A percentile compares a stretch with the other conserved stretches of the same genome.
phyloP scores from a whole-genome alignment of 2,113 vertebrate genomes.

The Sula dactylatra region DNA sequence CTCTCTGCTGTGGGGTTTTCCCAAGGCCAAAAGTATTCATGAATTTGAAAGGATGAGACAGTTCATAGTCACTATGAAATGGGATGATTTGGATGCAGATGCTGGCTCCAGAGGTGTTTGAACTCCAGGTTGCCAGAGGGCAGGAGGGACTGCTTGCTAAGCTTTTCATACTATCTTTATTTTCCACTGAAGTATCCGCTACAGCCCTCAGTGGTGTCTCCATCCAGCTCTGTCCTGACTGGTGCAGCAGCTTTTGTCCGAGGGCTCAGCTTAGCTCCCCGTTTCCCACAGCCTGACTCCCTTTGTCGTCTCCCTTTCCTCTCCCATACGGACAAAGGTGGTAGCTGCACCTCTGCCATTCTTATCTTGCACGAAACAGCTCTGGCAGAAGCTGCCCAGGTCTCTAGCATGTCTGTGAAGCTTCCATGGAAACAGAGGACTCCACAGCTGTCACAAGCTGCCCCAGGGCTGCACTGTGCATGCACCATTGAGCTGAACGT shows the following conservation, averaged over 20 bases:
- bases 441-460: neutral
- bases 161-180: neutral
- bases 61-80: neutral
- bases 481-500: accelerated
- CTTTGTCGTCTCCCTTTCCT: neutral
- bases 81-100: constrained; percentile 29
- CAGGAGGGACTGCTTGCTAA: constrained; percentile 17
- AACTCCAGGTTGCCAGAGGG: constrained; percentile 44
- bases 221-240: neutral
- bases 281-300: neutral
- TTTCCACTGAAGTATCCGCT: neutral
- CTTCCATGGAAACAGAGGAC: neutral
- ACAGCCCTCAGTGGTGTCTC: neutral
- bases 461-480: neutral
- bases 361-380: neutral
- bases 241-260: neutral
- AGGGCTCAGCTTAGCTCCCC: neutral
- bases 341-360: neutral
- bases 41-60: neutral
- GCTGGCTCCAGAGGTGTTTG: constrained; percentile 49
- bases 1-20: constrained; percentile 1
- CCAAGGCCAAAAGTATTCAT: neutral
- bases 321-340: accelerated
- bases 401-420: neutral
- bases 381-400: neutral